These are phyloP conservation scores for Platyura marginata DNA, from an alignment of 1,140 invertebrate genomes.

Conservation along the genomic window DNA sequence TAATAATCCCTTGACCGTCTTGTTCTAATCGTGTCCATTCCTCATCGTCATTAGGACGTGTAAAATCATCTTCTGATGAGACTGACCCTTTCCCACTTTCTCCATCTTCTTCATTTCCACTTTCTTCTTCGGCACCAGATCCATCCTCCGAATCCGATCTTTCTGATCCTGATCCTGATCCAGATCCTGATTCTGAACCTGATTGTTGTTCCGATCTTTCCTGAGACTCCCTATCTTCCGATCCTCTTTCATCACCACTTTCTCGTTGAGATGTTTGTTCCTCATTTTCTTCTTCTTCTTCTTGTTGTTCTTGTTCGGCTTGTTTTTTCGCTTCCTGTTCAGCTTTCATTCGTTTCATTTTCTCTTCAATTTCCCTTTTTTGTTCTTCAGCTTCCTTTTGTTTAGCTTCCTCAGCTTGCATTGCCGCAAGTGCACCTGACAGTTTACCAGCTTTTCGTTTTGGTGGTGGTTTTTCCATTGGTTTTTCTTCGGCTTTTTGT, in stretches of 20 bases:
- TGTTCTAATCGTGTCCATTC: slow-evolving; percentile 21
- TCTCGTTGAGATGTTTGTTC: slow-evolving; percentile 12
- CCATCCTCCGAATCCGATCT: background rate
- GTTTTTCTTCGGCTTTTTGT: slow-evolving; percentile 4
- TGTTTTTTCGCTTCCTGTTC: slow-evolving; percentile 16
- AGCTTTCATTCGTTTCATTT: slow-evolving; percentile 16
- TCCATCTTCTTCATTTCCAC: slow-evolving; percentile 8
- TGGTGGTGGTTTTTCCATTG: slow-evolving; percentile 11
- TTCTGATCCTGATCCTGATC: background rate
- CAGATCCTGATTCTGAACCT: background rate
- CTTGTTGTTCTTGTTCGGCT: slow-evolving; percentile 13
- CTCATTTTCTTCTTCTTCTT: slow-evolving; percentile 12
- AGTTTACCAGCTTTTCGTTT: slow-evolving; percentile 19
- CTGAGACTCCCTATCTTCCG: background rate
- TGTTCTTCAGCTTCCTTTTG: slow-evolving; percentile 14
- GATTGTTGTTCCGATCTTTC: background rate
- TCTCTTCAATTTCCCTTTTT: slow-evolving; percentile 22
- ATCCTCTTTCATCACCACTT: slow-evolving; percentile 1
- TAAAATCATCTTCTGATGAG: slow-evolving; percentile 17
- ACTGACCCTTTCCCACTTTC: slow-evolving; percentile 10
- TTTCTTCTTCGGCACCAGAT: background rate
- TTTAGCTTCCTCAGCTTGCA: slow-evolving; percentile 18
- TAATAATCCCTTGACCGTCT: slow-evolving; percentile 19
- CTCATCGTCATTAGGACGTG: slow-evolving; percentile 18
- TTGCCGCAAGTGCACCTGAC: slow-evolving; percentile 20